phyloP scores from a whole-genome alignment of 2,888 invertebrate genomes.

The Aethes cnicana region DNA sequence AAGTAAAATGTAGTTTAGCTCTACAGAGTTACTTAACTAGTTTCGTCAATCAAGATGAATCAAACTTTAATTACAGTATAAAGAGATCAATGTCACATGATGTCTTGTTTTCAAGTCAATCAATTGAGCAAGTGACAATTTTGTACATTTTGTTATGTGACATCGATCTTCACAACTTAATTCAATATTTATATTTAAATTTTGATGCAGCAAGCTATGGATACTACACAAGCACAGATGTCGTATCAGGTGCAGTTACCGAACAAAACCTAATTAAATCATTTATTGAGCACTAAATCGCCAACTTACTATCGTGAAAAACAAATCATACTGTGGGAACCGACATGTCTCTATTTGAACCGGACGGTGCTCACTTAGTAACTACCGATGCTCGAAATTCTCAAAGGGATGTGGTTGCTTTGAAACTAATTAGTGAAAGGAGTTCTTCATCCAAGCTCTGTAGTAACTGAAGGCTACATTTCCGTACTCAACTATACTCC shows the following conservation, averaged over 20 bases:
- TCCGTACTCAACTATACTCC: conserved; percentile 44
- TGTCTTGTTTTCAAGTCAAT: not conserved
- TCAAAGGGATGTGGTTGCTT: conserved; percentile 78
- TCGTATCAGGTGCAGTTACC: conserved; percentile 56
- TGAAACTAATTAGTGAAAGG: conserved; percentile 76
- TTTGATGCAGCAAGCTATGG: conserved; percentile 82
- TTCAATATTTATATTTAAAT: conserved; percentile 47
- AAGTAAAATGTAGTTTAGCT: conserved; percentile 9
- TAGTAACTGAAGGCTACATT: conserved; percentile 69
- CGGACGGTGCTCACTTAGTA: conserved; percentile 50
- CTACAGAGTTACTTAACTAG: conserved; percentile 2
- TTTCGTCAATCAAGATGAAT: not conserved
- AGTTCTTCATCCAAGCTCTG: conserved; percentile 63
- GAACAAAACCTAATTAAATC: conserved; percentile 53
- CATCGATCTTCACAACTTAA: conserved; percentile 47
- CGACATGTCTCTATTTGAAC: conserved; percentile 70
- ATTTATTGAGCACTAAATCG: conserved; percentile 58
- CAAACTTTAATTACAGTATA: not conserved
- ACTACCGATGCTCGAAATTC: conserved; percentile 74
- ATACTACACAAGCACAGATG: conserved; percentile 72
- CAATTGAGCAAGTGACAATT: conserved; percentile 5
- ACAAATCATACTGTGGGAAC: conserved; percentile 60
- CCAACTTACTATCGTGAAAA: conserved; percentile 63
- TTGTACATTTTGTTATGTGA: conserved; percentile 39
- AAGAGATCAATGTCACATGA: conserved; percentile 11